These are phyloP conservation scores for Rapana venosa DNA, from an alignment of 2,888 invertebrate species.

Conservation along the genomic window DNA sequence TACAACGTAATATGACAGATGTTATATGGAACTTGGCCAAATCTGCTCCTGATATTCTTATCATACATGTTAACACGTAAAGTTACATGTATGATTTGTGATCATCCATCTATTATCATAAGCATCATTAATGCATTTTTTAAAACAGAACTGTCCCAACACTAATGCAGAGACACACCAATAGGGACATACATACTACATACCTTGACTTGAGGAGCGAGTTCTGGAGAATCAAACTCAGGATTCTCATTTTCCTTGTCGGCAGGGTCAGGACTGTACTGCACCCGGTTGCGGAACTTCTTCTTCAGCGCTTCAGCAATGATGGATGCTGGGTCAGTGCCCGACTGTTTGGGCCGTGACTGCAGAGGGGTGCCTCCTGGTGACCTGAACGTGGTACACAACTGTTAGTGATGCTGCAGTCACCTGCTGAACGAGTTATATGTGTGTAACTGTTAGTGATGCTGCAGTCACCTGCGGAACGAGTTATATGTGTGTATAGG, in stretches of 20 bases:
- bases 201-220: constrained; percentile 46
- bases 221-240: constrained; percentile 54
- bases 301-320: constrained; percentile 77
- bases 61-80: too few relatives aligned
- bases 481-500: not conserved
- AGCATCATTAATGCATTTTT: not conserved
- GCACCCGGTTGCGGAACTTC: constrained; percentile 73
- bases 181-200: not conserved
- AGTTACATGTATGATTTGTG: too few relatives aligned
- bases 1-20: too few relatives aligned
- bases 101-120: too few relatives aligned
- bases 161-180: not conserved
- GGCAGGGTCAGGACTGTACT: constrained; percentile 60
- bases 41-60: too few relatives aligned
- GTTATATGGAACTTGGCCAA: too few relatives aligned
- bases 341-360: constrained; percentile 56
- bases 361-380: constrained; percentile 78
- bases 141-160: not conserved
- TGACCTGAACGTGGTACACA: constrained; percentile 64
- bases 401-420: not conserved
- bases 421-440: not conserved
- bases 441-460: not conserved
- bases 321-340: constrained; percentile 74
- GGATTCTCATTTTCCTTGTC: constrained; percentile 59
- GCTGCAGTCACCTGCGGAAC: not conserved